These are phyloP conservation scores for Exephanes ischioxanthus DNA, from an alignment of 2,888 invertebrate species.

Conservation along the genomic window DNA sequence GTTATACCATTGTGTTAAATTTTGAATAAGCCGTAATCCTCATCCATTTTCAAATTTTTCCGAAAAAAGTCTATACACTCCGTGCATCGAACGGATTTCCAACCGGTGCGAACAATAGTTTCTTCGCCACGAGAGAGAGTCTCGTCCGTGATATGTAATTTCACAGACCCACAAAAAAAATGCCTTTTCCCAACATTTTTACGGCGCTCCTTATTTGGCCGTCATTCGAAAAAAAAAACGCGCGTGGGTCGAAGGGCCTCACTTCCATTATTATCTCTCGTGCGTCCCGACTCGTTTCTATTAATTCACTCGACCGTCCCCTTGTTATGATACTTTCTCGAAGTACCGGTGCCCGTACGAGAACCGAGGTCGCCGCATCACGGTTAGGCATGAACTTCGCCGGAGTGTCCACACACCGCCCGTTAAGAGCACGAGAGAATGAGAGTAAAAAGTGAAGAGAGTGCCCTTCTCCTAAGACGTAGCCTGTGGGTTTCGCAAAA, in stretches of 20 bases:
- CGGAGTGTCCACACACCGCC: constrained; percentile 25
- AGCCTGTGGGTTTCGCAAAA: constrained; percentile 41
- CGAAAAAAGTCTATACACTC: not conserved
- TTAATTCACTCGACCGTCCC: not conserved
- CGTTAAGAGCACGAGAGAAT: constrained; percentile 12
- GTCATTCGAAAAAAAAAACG: not conserved
- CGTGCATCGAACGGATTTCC: not conserved
- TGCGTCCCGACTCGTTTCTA: not conserved
- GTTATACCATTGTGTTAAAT: not conserved
- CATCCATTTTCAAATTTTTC: no score
- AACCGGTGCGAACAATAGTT: constrained; percentile 13
- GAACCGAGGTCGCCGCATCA: constrained; percentile 49
- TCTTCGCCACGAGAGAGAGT: not conserved
- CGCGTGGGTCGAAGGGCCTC: constrained; percentile 1
- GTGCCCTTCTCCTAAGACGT: not conserved
- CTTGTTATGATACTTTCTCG: constrained; percentile 15
- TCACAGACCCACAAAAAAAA: not conserved
- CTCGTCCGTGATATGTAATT: constrained; percentile 3
- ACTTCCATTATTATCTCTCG: not conserved
- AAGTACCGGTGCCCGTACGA: constrained; percentile 4
- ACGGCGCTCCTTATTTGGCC: constrained; percentile 35
- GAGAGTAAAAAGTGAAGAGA: constrained; percentile 18
- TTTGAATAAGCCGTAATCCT: not conserved
- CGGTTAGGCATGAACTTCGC: constrained; percentile 39
- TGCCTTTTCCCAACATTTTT: constrained; percentile 15